These are phyloP conservation scores for Chelonoidis abingdonii DNA, from an alignment of 2,113 vertebrate species.

Conservation along the genomic window DNA sequence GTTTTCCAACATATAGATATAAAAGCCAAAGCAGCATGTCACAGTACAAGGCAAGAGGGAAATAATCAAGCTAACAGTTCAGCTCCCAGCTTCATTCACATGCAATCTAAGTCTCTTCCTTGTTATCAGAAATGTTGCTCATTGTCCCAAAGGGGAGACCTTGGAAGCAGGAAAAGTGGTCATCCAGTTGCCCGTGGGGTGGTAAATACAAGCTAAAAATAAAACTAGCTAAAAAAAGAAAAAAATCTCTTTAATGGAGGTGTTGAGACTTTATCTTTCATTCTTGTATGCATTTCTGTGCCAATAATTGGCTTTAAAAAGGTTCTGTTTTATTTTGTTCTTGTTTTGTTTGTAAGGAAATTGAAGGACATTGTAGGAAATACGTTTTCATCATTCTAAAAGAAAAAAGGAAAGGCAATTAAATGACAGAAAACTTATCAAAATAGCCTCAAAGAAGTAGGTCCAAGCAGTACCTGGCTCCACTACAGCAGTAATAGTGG, in stretches of 20 bases:
- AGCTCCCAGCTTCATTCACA: slow-evolving; percentile 5
- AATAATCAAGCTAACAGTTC: slow-evolving; percentile 32
- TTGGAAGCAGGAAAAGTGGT: slow-evolving; percentile 28
- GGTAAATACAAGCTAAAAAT: slow-evolving; percentile 21
- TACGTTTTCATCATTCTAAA: not conserved
- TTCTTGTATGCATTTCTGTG: not conserved
- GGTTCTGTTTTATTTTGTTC: not conserved
- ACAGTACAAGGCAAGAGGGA: slow-evolving; percentile 34
- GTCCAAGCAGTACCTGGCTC: not conserved
- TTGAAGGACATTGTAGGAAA: not conserved
- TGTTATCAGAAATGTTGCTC: slow-evolving; percentile 26
- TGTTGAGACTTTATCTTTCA: not conserved
- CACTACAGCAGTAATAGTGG: not conserved
- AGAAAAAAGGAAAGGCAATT: not conserved
- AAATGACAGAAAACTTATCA: not conserved
- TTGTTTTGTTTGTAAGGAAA: not conserved
- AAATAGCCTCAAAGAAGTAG: not conserved
- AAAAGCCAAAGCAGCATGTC: slow-evolving; percentile 37
- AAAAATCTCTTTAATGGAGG: not conserved
- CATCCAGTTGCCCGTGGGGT: not conserved
- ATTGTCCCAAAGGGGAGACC: slow-evolving; percentile 9
- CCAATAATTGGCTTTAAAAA: not conserved
- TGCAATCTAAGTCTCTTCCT: slow-evolving; percentile 1
- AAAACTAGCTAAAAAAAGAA: not conserved
- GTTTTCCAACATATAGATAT: slow-evolving; percentile 7